Evolutionary conservation across 2,888 invertebrate species (phyloP).

Genomic region (Drosophila crucigera): DNA sequence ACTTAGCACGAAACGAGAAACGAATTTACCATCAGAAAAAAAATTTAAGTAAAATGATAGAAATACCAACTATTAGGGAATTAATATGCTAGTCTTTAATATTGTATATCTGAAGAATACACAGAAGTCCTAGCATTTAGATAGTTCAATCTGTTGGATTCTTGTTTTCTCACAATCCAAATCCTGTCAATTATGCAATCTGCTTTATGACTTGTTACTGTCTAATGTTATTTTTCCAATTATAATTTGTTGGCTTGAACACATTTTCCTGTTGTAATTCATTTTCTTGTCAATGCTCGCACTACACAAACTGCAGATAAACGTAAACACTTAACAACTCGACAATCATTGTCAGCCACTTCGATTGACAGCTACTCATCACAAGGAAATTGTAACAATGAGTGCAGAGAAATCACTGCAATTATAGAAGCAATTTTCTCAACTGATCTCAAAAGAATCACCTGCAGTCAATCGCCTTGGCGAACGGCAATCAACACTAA

Average conservation of each 20-base stretch:
- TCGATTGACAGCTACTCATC: constrained; percentile 63
- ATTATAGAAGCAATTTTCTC: constrained; percentile 56
- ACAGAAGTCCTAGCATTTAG: neutral
- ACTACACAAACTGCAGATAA: constrained; percentile 29
- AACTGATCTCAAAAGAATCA: constrained; percentile 33
- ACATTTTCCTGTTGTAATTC: neutral
- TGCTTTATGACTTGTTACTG: neutral
- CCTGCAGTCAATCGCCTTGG: constrained; percentile 32
- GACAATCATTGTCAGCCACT: constrained; percentile 36
- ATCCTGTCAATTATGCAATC: neutral
- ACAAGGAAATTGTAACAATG: constrained; percentile 57
- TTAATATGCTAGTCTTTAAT: neutral
- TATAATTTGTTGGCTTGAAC: neutral
- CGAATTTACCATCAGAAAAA: neutral
- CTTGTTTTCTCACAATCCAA: neutral
- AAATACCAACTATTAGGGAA: neutral
- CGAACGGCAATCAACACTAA: constrained; percentile 11
- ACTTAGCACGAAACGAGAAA: constrained; percentile 18
- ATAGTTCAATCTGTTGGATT: neutral
- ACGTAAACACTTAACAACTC: constrained; percentile 47
- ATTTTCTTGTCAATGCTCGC: neutral
- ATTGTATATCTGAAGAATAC: neutral
- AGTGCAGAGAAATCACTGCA: constrained; percentile 62
- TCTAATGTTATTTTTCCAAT: neutral
- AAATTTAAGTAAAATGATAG: neutral